Evolutionary conservation across 2,888 invertebrate species (phyloP).

Genomic region (Apodemia zela): DNA sequence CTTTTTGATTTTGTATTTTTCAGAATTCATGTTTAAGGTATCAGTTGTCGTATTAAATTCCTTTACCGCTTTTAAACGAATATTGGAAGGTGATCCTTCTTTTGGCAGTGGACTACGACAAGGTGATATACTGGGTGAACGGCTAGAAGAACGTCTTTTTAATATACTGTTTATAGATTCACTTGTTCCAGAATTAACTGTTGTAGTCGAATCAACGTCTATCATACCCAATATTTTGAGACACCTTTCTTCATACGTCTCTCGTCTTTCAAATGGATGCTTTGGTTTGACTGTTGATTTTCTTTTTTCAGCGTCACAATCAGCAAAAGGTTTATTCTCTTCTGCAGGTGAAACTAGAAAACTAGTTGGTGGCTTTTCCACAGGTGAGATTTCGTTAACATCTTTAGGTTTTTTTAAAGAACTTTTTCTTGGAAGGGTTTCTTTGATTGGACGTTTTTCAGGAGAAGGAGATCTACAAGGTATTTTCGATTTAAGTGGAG

Average conservation of each 20-base stretch:
- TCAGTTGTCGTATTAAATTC: not conserved
- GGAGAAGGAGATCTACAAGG: slow-evolving; percentile 66
- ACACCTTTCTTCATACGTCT: slow-evolving; percentile 87
- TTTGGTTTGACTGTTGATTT: slow-evolving; percentile 60
- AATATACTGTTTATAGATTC: slow-evolving; percentile 38
- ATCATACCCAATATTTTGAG: slow-evolving; percentile 85
- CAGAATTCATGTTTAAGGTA: slow-evolving; percentile 21
- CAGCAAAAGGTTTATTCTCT: slow-evolving; percentile 43
- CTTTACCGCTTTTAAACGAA: slow-evolving; percentile 32
- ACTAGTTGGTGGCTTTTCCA: slow-evolving; percentile 65
- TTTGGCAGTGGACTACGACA: slow-evolving; percentile 48
- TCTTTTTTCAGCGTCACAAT: slow-evolving; percentile 53
- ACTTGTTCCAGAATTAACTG: slow-evolving; percentile 33
- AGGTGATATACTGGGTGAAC: slow-evolving; percentile 54
- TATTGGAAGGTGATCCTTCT: slow-evolving; percentile 39
- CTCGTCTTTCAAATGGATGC: slow-evolving; percentile 82
- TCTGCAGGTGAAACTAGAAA: slow-evolving; percentile 60
- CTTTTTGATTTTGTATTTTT: slow-evolving; percentile 39
- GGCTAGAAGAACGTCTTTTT: slow-evolving; percentile 39
- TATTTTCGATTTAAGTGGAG: slow-evolving; percentile 63
- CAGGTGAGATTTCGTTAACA: slow-evolving; percentile 45
- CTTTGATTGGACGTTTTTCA: slow-evolving; percentile 55
- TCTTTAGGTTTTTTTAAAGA: slow-evolving; percentile 65
- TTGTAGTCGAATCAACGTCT: slow-evolving; percentile 52
- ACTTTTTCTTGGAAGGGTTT: slow-evolving; percentile 65